Conservation (phyloP, 1,140 invertebrate genomes). For the Lepidurus couesii region DNA sequence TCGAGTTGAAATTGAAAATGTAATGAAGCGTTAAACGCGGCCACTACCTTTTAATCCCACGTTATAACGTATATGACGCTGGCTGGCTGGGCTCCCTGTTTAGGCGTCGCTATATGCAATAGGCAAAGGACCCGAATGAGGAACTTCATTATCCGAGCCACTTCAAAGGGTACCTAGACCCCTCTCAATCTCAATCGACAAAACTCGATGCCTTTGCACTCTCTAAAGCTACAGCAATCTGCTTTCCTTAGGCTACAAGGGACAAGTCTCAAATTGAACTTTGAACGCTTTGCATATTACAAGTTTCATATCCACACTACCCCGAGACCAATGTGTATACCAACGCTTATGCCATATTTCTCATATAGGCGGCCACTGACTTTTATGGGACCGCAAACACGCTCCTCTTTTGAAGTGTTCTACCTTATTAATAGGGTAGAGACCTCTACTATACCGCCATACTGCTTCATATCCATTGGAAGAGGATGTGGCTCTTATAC, state of each 20-base stretch:
- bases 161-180: conserved; percentile 5
- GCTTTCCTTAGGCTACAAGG: neutral
- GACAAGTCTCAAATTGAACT: neutral
- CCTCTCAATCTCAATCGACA: conserved; percentile 1
- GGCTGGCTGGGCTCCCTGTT: neutral
- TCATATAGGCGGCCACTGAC: neutral
- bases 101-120: conserved; percentile 1
- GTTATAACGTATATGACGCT: conserved; percentile 4
- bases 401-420: neutral
- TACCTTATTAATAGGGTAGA: neutral
- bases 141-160: conserved; percentile 17
- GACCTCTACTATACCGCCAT: neutral
- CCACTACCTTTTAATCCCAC: neutral
- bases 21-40: conserved; percentile 1
- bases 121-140: conserved; percentile 13
- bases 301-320: conserved; percentile 19
- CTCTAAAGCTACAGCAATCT: neutral
- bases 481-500: too few species aligned
- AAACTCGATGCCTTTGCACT: conserved; percentile 8
- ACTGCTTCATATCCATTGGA: neutral
- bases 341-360: neutral
- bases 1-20: neutral
- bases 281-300: conserved; percentile 10
- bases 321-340: neutral
- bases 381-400: neutral